Base-by-base conservation (phyloP, 2,113 vertebrate genomes). In the Halichoeres trimaculatus region DNA sequence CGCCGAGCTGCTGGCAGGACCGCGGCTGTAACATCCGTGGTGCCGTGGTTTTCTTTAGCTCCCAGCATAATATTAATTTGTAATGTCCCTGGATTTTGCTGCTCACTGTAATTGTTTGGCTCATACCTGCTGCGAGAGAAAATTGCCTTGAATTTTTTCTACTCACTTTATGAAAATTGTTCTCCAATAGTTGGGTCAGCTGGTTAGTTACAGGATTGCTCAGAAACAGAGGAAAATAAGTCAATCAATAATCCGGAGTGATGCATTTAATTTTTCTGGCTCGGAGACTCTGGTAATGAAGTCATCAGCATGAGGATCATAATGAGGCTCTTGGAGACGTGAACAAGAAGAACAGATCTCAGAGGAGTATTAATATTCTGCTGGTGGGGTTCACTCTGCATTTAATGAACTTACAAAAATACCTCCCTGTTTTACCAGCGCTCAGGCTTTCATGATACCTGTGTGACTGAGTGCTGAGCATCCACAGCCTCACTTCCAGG, bases 251-350 rank as follows among this genome's bases (percentile, higher is more conserved):
- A 61, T 41, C n/a, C 19, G 1, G 8, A 30, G 34, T 55, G 54
- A 34, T 79, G 60, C 41, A 70, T 83, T 36, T 61, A 0, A 34
- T 69, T 81, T 68, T 67, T 63, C 35, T 55, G 47, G 45, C 57
- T 83, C 50, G 38, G 30, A 67, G 74, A 72, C 78, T 83, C 63
- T 51, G 66, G 67, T 84, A 85, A 88, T 89, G 80, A 86, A 90
- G 67, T 74, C 73, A 66, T 88, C 69, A 84, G 58, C 67, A 72
- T 45, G 62, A 80, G 59, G 36, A 81, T 78, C 23, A 36, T 79
- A 85, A 88, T 76, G 76, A 85, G 67, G 67, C 79, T 83, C 76
- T 65, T 64, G 62, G 75, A 85, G 61, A 56, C n/a, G 16, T 69
- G 43, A 65, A 79, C 64, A 67, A 88, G 85, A 67, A 83, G 57